phyloP scores from a whole-genome alignment of 1,140 invertebrate species.

The Drosophila sproati region DNA sequence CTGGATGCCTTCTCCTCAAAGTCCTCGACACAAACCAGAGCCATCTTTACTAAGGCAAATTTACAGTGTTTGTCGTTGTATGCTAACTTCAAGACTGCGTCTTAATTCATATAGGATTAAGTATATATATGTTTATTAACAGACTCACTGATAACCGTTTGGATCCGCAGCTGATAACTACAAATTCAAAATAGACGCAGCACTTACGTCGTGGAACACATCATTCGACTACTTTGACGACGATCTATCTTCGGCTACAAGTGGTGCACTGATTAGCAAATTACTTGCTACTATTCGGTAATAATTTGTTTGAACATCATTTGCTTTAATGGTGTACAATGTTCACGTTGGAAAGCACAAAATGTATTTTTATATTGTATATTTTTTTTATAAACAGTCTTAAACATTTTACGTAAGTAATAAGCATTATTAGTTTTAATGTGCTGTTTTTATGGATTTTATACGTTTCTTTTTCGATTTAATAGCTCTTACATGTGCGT shows the following conservation, averaged over 20 bases:
- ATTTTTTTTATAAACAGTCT: no score
- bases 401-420: no score
- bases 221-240: constrained; percentile 5
- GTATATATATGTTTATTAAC: constrained; percentile 28
- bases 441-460: no score
- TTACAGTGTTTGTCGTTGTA: constrained; percentile 20
- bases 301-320: not conserved
- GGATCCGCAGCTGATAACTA: constrained; percentile 36
- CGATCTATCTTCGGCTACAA: constrained; percentile 19
- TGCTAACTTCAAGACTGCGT: constrained; percentile 33
- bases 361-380: no score
- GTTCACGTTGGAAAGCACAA: no score
- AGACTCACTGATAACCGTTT: constrained; percentile 50
- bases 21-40: constrained; percentile 91
- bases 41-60: constrained; percentile 55
- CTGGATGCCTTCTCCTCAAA: constrained; percentile 90
- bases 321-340: no score
- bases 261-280: constrained; percentile 22
- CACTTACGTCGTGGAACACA: constrained; percentile 7
- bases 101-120: constrained; percentile 43
- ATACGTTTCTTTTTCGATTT: no score
- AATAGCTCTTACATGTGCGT: no score
- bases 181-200: constrained; percentile 10
- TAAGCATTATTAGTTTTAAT: no score
- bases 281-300: not conserved